Evolutionary conservation across 2,888 invertebrate genomes (phyloP), one percentile per base, ranked within the genome.

Genomic region (Strigamia maritima): DNA sequence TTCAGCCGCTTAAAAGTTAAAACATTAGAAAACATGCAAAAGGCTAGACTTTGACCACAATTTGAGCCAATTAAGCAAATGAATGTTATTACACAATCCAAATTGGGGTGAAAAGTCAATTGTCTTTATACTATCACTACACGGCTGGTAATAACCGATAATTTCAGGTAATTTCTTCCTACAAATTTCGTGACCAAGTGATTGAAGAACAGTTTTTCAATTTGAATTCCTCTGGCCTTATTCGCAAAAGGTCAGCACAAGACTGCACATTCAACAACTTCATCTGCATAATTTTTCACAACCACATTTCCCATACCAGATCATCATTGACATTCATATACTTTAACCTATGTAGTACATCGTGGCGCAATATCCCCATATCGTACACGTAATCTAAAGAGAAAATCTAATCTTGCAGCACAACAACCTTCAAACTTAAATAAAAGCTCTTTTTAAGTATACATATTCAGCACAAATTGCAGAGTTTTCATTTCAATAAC

Each of bases 151-250:
- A 60, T 60, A 60, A 24, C 60, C 19, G 22, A 6, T 60, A 60
- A 60, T 60, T 60, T 60, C 16, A 24, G n/a, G 22, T 24, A 60
- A 60, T 60, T 60, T 60, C 60, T 19, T 16, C 60, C 60, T 60
- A 60, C 60, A 60, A 6, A 19, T 60, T 60, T 60, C 60, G 60
- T 60, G 60, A 60, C 60, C 24, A 60, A 60, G 60, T 22, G 60
- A 60, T 60, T 60, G 60, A 60, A 60, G 60, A 44, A 44, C 40
- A 22, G 19, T 31, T n/a, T 60, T 60, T 60, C 60, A 60, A 60
- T 60, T 60, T 60, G 60, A 60, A 60, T 19, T 60, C 22, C 60
- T 19, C 60, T 60, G 60, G 60, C 60, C 60, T 60, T 60, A 60
- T 60, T 60, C 60, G 22, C 60, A 60, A 60, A 60, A 19, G 60